Base-by-base conservation (phyloP, 2,888 invertebrate genomes). In the Diarsia brunnea region DNA sequence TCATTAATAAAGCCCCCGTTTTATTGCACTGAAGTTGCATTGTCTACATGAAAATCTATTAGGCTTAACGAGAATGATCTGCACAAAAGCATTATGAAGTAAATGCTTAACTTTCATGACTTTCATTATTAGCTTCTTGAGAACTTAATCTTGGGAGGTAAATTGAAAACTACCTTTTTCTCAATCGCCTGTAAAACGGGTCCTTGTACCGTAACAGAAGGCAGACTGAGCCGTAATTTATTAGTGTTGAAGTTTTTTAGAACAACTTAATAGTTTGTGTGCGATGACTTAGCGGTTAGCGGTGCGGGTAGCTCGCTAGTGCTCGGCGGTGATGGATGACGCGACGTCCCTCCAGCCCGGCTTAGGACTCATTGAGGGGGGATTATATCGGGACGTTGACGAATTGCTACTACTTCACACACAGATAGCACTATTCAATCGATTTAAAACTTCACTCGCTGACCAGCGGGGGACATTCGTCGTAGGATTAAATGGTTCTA, bases 311-410 rank as follows among this genome's bases (percentile, higher is more conserved):
- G 89, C 85, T 69, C 74, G 75, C 89, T 89, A 45, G 86, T 88
- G 90, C 91, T 91, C 84, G 84, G 80, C 89, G 75, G 94, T 96
- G 95, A 96, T 96, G 93, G 95, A 95, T 96, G 94, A 93, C 89
- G 92, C 92, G 92, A 93, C 95, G 93, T 94, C 95, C 92, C 91
- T 92, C 91, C 88, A 89, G 89, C 90, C 92, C 89, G 92, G 94
- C 94, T 95, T 94, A 94, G 92, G 92, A 92, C 94, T 95, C 95
- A 95, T 95, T 94, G 95, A 95, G 93, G 93, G 91, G 91, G 95
- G 95, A 95, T 96, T 96, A 96, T 94, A 93, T 92, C 90, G 91
- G 89, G 95, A 95, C 96, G 93, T 95, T 95, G 95, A 96, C 95
- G 95, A 93, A 96, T 96, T 93, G 94, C 94, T 89, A 90, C 89